Conservation (phyloP, 2,797 vertebrate genomes). For the Sebastes elongatus region DNA sequence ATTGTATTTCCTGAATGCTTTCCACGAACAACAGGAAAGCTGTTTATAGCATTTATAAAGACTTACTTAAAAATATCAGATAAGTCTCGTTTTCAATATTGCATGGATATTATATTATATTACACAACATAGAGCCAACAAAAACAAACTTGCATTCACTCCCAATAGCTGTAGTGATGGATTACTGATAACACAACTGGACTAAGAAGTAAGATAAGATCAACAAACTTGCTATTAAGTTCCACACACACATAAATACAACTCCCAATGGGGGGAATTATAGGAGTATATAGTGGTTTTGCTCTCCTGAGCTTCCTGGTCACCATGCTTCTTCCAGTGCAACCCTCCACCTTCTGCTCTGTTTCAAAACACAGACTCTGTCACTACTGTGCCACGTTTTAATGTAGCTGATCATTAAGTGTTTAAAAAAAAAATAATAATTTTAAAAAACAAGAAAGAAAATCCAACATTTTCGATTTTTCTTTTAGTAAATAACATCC, state of each 20-base stretch:
- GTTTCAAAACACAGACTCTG: conserved; percentile 61
- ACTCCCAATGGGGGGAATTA: neutral
- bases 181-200: neutral
- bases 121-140: neutral
- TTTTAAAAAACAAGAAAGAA: no score
- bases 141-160: neutral
- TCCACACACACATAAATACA: neutral
- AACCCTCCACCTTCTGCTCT: conserved; percentile 70
- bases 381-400: neutral
- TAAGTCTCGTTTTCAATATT: neutral
- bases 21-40: neutral
- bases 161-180: neutral
- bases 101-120: neutral
- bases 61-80: neutral
- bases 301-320: conserved; percentile 36
- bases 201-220: neutral
- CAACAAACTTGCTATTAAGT: neutral
- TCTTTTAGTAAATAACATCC: no score
- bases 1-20: neutral
- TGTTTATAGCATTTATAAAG: neutral
- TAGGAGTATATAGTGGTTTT: neutral
- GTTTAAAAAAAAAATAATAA: neutral
- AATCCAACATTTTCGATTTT: no score
- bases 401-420: neutral
- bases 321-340: conserved; percentile 48